Conservation (phyloP, 2,888 invertebrate species). For the Cephus nigrinus region DNA sequence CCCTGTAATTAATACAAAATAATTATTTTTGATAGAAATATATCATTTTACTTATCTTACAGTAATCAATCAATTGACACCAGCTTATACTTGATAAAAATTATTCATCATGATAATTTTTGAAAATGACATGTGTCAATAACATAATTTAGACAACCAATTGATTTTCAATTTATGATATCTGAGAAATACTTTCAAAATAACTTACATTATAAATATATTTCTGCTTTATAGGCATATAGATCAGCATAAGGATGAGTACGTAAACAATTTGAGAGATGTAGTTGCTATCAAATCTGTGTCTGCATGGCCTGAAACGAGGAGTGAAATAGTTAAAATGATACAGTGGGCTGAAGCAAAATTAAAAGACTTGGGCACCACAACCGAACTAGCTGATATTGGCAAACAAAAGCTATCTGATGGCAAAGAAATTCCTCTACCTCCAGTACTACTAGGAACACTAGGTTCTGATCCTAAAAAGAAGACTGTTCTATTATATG, state of each 20-base stretch:
- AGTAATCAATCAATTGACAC: background rate
- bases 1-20: background rate
- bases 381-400: slow-evolving; percentile 78
- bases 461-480: slow-evolving; percentile 84
- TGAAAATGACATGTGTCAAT: background rate
- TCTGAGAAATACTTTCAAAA: slow-evolving; percentile 4
- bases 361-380: slow-evolving; percentile 78
- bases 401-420: slow-evolving; percentile 81
- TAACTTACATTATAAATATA: slow-evolving; percentile 21
- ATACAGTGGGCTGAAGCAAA: slow-evolving; percentile 82
- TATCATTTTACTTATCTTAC: background rate
- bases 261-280: slow-evolving; percentile 82
- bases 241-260: slow-evolving; percentile 80
- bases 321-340: slow-evolving; percentile 87
- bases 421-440: slow-evolving; percentile 80
- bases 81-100: background rate
- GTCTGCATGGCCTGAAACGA: slow-evolving; percentile 88
- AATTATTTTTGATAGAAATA: slow-evolving; percentile 1
- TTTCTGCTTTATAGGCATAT: slow-evolving; percentile 73
- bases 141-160: background rate
- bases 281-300: slow-evolving; percentile 95
- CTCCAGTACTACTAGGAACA: slow-evolving; percentile 85
- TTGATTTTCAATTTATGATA: background rate
- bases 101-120: background rate
- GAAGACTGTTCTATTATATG: slow-evolving; percentile 94